Conservation (phyloP, 2,797 vertebrate species). For the Rhynchotus rufescens region DNA sequence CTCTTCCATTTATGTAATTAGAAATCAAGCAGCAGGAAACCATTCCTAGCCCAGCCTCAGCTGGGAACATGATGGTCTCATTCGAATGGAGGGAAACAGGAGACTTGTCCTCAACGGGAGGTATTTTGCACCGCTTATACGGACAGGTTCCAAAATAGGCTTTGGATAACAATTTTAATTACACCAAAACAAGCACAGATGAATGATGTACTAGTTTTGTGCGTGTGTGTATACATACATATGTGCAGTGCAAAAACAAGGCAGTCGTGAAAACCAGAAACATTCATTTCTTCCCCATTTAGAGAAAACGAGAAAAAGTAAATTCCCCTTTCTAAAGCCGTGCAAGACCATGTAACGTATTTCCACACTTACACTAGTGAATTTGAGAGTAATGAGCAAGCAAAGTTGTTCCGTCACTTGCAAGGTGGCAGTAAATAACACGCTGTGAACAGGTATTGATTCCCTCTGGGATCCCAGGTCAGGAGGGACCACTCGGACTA, state of each 20-base stretch:
- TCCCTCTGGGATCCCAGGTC: background rate
- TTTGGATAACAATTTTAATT: constrained; percentile 64
- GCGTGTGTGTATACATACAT: background rate
- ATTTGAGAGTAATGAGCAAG: background rate
- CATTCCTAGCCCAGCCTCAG: constrained; percentile 16
- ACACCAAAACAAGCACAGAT: constrained; percentile 59
- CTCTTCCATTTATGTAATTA: constrained; percentile 71
- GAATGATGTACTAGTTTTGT: constrained; percentile 12
- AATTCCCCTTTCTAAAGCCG: background rate
- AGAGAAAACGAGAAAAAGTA: background rate
- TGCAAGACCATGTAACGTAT: background rate
- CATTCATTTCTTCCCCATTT: background rate
- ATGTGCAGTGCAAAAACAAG: background rate
- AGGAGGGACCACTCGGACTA: background rate
- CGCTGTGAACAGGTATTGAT: accelerated
- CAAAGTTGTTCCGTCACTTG: background rate
- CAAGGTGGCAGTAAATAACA: background rate
- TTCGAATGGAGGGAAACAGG: background rate
- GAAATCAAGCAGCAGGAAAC: constrained; percentile 72
- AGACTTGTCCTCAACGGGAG: constrained; percentile 38
- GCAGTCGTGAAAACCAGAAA: background rate
- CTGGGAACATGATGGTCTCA: constrained; percentile 1
- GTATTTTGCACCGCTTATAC: constrained; percentile 44
- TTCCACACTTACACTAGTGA: background rate
- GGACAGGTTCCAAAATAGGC: constrained; percentile 64